phyloP scores from a whole-genome alignment of 2,113 vertebrate species.

The Cranoglanis bouderius region DNA sequence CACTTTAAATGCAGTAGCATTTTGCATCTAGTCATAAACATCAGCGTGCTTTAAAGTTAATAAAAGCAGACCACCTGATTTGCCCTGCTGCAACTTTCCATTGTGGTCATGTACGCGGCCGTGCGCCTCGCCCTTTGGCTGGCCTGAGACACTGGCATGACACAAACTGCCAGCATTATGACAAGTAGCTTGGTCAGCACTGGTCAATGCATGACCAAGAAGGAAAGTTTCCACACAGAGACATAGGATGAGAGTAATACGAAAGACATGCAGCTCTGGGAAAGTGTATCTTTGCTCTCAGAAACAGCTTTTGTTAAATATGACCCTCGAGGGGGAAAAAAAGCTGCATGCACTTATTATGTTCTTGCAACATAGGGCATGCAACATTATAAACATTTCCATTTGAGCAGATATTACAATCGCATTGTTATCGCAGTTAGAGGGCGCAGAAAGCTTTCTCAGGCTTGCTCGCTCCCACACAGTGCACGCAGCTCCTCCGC shows the following conservation, averaged over 20 bases:
- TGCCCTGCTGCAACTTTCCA: neutral
- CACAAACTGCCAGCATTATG: neutral
- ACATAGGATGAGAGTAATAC: neutral
- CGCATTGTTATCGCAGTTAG: neutral
- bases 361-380: neutral
- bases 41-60: neutral
- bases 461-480: neutral
- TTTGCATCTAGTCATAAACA: neutral
- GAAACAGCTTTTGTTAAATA: neutral
- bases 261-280: neutral
- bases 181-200: neutral
- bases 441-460: neutral
- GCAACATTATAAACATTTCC: neutral
- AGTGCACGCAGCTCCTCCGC: neutral
- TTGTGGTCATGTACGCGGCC: neutral
- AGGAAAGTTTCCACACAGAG: neutral
- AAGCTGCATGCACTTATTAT: neutral
- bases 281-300: neutral
- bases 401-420: neutral
- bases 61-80: neutral
- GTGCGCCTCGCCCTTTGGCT: neutral
- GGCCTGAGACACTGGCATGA: neutral
- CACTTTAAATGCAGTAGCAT: neutral
- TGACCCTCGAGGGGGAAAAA: neutral
- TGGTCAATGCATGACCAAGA: neutral